phyloP scores from a whole-genome alignment of 2,113 vertebrate genomes.

The Phyllostomus hastatus region DNA sequence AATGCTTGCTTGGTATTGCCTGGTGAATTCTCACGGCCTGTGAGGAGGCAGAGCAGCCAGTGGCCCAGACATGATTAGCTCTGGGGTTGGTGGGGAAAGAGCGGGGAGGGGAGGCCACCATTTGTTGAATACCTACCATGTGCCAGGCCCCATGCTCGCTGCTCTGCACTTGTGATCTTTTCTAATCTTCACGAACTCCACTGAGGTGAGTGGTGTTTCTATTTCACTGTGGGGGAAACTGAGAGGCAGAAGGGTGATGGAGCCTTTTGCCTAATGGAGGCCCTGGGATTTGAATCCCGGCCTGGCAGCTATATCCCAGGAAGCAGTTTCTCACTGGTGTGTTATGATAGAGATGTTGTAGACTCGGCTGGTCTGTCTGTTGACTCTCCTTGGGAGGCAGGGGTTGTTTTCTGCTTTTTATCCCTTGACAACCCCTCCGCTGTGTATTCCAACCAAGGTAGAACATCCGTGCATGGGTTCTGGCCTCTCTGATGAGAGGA shows the following conservation, averaged over 20 bases:
- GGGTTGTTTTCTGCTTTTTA: not conserved
- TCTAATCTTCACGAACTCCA: not conserved
- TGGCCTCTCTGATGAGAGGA: not conserved
- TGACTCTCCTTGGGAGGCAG: not conserved
- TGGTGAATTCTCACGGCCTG: not conserved
- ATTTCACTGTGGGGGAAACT: not conserved
- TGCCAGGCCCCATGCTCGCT: not conserved
- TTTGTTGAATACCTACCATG: not conserved
- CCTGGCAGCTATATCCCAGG: not conserved
- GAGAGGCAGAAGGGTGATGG: not conserved
- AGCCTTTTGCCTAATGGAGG: not conserved
- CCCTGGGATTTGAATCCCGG: not conserved
- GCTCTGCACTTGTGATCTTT: not conserved
- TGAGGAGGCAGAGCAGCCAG: not conserved
- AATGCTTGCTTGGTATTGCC: not conserved
- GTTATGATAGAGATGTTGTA: not conserved
- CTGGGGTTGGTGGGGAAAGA: not conserved
- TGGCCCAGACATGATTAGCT: not conserved
- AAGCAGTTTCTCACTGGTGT: not conserved
- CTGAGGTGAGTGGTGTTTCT: not conserved
- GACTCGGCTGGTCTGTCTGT: not conserved
- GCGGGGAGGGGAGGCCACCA: fast-evolving
- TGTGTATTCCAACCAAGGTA: not conserved
- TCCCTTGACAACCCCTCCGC: too few relatives aligned
- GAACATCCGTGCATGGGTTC: not conserved